A percentile compares a stretch with the other conserved stretches of the same genome.
These are phyloP conservation scores for Acanthococcus lagerstroemiae DNA, from an alignment of 2,888 invertebrate genomes.

Conservation along the genomic window DNA sequence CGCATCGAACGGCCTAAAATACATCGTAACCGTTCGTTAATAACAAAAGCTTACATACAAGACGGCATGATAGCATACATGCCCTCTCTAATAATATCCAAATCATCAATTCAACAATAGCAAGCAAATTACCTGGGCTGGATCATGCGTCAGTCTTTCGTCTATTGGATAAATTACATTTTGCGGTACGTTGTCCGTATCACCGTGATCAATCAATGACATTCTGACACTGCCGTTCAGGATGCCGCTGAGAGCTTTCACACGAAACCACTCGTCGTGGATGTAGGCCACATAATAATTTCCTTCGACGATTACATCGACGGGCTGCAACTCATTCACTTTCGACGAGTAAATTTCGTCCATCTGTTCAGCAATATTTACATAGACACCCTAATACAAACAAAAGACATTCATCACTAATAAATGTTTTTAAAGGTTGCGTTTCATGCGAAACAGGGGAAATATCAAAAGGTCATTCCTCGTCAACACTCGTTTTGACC, in stretches of 20 bases:
- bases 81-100: too few relatives aligned
- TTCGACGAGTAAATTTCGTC: background rate
- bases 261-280: background rate
- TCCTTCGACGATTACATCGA: slow-evolving; percentile 6
- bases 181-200: background rate
- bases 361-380: slow-evolving; percentile 2
- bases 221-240: background rate
- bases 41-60: too few relatives aligned
- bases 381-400: slow-evolving; percentile 5
- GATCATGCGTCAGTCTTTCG: background rate
- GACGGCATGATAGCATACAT: too few relatives aligned
- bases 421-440: too few relatives aligned
- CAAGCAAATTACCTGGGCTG: slow-evolving; percentile 11
- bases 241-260: background rate
- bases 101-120: too few relatives aligned
- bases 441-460: too few relatives aligned
- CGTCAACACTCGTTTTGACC: too few relatives aligned
- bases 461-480: too few relatives aligned
- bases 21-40: too few relatives aligned
- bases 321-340: background rate
- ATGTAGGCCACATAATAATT: background rate
- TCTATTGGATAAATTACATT: background rate
- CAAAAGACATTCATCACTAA: too few relatives aligned
- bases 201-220: background rate
- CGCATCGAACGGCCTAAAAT: slow-evolving; percentile 6